Evolutionary conservation across 2,797 vertebrate genomes (phyloP), one percentile per base, ranked within the genome.

Genomic region (Eurystomus glaucurus): DNA sequence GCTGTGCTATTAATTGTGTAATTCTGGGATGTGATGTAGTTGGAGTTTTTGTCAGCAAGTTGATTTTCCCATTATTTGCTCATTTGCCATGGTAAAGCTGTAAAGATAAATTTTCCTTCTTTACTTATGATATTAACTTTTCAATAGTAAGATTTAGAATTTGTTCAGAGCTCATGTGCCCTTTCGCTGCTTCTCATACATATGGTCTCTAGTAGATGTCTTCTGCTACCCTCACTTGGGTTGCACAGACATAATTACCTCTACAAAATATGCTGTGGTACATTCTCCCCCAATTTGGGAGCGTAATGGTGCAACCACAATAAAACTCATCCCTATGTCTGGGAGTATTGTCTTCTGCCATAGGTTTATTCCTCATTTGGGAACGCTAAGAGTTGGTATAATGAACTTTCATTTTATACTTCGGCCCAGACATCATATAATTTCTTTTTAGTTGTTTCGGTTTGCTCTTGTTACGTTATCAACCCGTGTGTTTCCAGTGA

Each of bases 241-340:
- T 41, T 72, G 60, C 20, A 33, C 26, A 45, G 54, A 26, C 6
- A 5, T 46, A 60, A 64, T 71, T 86, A 45, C 21, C 28, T 23
- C 14, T n/a, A 29, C 2, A 62, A 81, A 48, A 60, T 12, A 13
- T 2, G 3, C 33, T 18, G 4, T 52, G n/a, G 13, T 81, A 33
- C 2, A 1, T 78, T 64, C 3, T 52, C 6, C 14, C 23, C 14
- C 18, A 22, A 0, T 75, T n/a, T 80, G 9, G 33, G 22, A 76
- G 26, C 37, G 48, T 48, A 35, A 33, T n/a, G 37, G 8, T 61
- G 17, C 17, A 75, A 41, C 11, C 39, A 31, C 50, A n/a, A 11
- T 35, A 75, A 84, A 92, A 55, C 31, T 43, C 55, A 51, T 22
- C 45, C 37, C 43, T n/a, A 25, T 89, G 8, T 76, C 54, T 69